Conservation (phyloP, 2,113 vertebrate species). For the Hemicordylus capensis region DNA sequence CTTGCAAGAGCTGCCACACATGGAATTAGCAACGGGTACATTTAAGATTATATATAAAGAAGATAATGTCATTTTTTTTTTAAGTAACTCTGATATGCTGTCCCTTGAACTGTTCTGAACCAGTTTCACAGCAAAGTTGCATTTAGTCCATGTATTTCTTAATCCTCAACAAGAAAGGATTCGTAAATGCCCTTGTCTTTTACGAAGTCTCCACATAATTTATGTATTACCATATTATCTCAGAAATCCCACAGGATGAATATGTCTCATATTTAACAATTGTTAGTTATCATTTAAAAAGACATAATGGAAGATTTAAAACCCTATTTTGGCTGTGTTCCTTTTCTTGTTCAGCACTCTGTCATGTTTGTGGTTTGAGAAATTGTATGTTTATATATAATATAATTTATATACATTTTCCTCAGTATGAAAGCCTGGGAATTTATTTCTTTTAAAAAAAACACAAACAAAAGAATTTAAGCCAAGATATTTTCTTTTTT, state of each 20-base stretch:
- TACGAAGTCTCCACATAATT: neutral
- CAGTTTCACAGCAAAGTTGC: neutral
- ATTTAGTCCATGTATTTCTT: neutral
- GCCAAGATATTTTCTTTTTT: neutral
- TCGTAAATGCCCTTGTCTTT: neutral
- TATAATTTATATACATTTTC: neutral
- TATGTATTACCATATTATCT: neutral
- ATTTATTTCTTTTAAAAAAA: neutral
- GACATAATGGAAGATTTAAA: neutral
- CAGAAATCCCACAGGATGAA: slow-evolving; percentile 1
- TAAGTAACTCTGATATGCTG: neutral
- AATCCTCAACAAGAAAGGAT: neutral
- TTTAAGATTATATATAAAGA: no score
- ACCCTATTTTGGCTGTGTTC: neutral
- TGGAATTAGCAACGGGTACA: no score
- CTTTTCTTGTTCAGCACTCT: neutral
- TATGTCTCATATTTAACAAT: neutral
- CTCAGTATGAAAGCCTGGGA: neutral
- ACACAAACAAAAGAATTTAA: neutral
- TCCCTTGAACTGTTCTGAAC: neutral
- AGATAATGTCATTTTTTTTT: no score
- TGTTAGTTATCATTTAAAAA: neutral
- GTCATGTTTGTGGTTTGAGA: neutral
- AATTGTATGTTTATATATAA: no score
- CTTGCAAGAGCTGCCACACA: no score